These are phyloP conservation scores for Xestia ashworthii DNA, from an alignment of 2,888 invertebrate genomes.

Conservation along the genomic window DNA sequence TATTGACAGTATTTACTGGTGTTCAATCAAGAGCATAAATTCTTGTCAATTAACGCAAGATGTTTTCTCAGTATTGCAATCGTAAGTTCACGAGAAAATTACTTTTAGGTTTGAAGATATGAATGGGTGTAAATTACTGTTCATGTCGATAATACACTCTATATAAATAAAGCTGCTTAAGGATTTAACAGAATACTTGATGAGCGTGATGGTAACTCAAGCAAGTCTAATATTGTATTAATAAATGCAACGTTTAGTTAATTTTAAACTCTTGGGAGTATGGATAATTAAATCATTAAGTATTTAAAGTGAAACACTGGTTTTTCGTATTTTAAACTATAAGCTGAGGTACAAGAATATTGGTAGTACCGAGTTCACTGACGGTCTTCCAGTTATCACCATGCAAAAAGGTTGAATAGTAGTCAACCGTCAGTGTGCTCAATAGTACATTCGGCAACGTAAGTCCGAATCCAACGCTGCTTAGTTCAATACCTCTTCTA, in stretches of 20 bases:
- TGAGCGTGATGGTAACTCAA: background rate
- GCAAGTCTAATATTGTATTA: background rate
- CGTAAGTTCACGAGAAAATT: background rate
- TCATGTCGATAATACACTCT: slow-evolving; percentile 8
- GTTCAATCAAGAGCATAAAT: slow-evolving; percentile 4
- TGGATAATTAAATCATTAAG: background rate
- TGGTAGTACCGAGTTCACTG: background rate
- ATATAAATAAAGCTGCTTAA: background rate
- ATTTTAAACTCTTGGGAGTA: background rate
- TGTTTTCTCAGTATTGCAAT: background rate
- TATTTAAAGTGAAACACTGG: slow-evolving; percentile 4
- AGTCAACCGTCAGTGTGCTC: no score
- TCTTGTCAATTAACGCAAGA: background rate
- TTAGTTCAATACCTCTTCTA: background rate
- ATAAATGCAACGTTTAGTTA: slow-evolving; percentile 4
- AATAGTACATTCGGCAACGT: background rate
- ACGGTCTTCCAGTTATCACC: no score
- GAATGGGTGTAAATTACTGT: background rate
- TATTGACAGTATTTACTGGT: slow-evolving; percentile 28
- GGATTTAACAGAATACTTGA: slow-evolving; percentile 5
- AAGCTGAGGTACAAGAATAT: background rate
- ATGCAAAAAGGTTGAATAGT: no score
- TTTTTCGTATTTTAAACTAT: slow-evolving; percentile 23
- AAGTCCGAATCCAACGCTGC: background rate
- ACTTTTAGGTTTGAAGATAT: background rate